phyloP scores from a whole-genome alignment of 30 jellyfish, hydroid and myxozoan species.

The Pseudorhiza aurosa region DNA sequence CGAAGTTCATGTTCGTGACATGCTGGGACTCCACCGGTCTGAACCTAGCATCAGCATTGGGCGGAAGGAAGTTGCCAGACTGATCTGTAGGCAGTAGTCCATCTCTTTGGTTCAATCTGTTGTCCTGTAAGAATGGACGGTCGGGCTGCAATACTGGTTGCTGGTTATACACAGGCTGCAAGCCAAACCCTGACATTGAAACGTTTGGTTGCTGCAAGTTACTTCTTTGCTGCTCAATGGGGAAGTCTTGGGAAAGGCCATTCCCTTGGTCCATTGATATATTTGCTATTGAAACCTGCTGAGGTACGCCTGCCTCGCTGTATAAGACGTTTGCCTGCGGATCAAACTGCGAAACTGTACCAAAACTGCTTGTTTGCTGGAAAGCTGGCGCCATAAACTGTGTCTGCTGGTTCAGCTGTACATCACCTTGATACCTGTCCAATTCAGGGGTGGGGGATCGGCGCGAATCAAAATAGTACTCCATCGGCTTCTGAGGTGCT shows the following conservation, averaged over 20 bases:
- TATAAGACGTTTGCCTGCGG: neutral
- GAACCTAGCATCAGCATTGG: constrained; percentile 9
- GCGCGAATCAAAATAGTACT: constrained; percentile 59
- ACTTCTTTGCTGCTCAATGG: neutral
- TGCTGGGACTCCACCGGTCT: constrained; percentile 20
- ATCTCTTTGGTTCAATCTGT: neutral
- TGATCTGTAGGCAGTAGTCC: neutral
- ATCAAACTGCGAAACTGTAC: constrained; percentile 11
- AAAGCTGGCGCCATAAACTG: constrained; percentile 2
- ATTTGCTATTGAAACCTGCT: neutral
- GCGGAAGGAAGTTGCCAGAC: neutral
- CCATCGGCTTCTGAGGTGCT: constrained; percentile 37
- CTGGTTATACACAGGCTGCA: constrained; percentile 13
- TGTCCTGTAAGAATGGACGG: neutral
- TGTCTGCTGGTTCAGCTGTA: neutral
- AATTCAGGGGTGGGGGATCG: constrained; percentile 93
- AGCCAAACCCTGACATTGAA: constrained; percentile 6
- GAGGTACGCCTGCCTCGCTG: neutral
- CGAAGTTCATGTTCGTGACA: constrained; percentile 9
- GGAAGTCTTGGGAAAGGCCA: neutral
- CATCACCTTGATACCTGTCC: constrained; percentile 47
- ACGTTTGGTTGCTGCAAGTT: neutral
- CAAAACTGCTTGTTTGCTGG: constrained; percentile 6
- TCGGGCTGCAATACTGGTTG: constrained; percentile 4
- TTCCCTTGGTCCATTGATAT: constrained; percentile 13